Evolutionary conservation across 2,797 vertebrate species (phyloP).

Genomic region (Aulostomus chinensis): DNA sequence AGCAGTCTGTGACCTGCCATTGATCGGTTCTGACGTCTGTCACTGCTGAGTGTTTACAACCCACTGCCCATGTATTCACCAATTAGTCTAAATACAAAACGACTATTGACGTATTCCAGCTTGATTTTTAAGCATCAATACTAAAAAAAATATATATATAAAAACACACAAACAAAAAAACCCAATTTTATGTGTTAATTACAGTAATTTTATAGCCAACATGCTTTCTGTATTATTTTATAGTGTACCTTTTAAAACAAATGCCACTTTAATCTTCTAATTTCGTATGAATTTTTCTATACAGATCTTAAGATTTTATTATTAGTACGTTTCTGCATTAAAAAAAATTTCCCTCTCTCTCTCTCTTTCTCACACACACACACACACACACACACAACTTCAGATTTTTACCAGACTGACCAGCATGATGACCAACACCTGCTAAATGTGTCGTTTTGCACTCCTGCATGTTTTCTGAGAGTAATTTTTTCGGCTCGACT

Average conservation of each 20-base stretch:
- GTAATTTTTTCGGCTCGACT: constrained; percentile 28
- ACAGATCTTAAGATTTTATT: no score
- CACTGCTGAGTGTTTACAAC: constrained; percentile 43
- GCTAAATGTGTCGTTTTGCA: constrained; percentile 35
- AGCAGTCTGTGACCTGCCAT: constrained; percentile 39
- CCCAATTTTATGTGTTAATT: no score
- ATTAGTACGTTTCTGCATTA: no score
- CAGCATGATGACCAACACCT: constrained; percentile 1
- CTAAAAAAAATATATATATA: no score
- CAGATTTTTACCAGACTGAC: constrained; percentile 5
- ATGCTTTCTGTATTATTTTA: neutral
- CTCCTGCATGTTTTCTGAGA: constrained; percentile 52
- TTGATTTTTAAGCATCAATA: no score
- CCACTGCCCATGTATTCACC: constrained; percentile 33
- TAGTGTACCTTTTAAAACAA: neutral
- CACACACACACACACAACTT: neutral
- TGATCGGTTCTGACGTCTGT: constrained; percentile 48
- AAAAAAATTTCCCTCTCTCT: neutral
- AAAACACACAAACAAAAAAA: no score
- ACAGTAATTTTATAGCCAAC: constrained; percentile 14
- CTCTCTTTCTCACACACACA: no score
- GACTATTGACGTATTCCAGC: no score
- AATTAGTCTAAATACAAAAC: constrained; percentile 46
- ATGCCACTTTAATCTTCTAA: neutral
- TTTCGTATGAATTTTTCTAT: no score